Conservation (phyloP, 2,113 vertebrate species). For the Pseudorasbora parva region DNA sequence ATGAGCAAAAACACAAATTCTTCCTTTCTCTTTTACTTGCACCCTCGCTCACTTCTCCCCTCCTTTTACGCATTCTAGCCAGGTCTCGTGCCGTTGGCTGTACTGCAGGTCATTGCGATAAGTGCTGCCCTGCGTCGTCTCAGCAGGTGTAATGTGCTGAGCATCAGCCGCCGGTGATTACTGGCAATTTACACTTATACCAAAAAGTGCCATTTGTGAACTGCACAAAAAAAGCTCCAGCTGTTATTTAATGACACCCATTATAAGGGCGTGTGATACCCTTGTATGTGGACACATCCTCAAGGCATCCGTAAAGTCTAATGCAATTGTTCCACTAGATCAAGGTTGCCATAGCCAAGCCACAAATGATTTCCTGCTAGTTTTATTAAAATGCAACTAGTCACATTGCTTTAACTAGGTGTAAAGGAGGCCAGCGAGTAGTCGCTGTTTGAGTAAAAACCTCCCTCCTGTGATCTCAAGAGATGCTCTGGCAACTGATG, state of each 20-base stretch:
- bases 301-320: conserved; percentile 13
- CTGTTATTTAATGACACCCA: conserved; percentile 40
- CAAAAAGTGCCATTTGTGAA: conserved; percentile 23
- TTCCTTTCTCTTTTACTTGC: conserved; percentile 5
- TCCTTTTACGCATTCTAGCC: not conserved
- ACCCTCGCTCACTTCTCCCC: not conserved
- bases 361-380: not conserved
- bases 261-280: conserved; percentile 20
- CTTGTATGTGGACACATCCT: conserved; percentile 1
- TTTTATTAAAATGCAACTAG: not conserved
- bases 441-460: too few relatives aligned
- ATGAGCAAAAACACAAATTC: not conserved
- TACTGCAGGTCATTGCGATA: not conserved
- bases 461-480: too few relatives aligned
- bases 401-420: not conserved
- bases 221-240: conserved; percentile 18
- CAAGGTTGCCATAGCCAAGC: conserved; percentile 26
- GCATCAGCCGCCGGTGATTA: conserved; percentile 50
- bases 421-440: too few relatives aligned
- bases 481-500: too few relatives aligned
- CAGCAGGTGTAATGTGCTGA: conserved; percentile 10
- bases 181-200: conserved; percentile 37
- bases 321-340: conserved; percentile 43
- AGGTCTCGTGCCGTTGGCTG: conserved; percentile 4
- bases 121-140: not conserved